Conservation (phyloP, 2,113 vertebrate genomes). For the Oryctolagus cuniculus region mOryCun1.1 NC_091447.1:32688001-32688500, state of each 20-base stretch:
- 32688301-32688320: conserved; percentile 71
- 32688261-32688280: conserved; percentile 84
- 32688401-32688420: conserved; percentile 66
- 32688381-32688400: conserved; percentile 76
- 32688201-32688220: conserved; percentile 81
- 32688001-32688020: too few species aligned
- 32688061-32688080: conserved; percentile 71
- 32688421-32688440: conserved; percentile 48
- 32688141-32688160: conserved; percentile 84
- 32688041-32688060: too few species aligned
- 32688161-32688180: conserved; percentile 85
- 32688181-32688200: conserved; percentile 84
- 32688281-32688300: conserved; percentile 67
- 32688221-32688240: conserved; percentile 84
- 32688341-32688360: conserved; percentile 72
- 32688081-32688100: conserved; percentile 75
- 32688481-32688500: conserved; percentile 68
- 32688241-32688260: conserved; percentile 86
- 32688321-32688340: conserved; percentile 78
- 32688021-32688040: too few species aligned
- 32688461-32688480: conserved; percentile 66
- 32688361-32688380: conserved; percentile 73
- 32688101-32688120: conserved; percentile 75
- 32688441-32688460: conserved; percentile 64
- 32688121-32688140: conserved; percentile 77